These are phyloP conservation scores for Gastracanthus pulcherrimus DNA, from an alignment of 2,888 invertebrate species.

Conservation along the genomic window DNA sequence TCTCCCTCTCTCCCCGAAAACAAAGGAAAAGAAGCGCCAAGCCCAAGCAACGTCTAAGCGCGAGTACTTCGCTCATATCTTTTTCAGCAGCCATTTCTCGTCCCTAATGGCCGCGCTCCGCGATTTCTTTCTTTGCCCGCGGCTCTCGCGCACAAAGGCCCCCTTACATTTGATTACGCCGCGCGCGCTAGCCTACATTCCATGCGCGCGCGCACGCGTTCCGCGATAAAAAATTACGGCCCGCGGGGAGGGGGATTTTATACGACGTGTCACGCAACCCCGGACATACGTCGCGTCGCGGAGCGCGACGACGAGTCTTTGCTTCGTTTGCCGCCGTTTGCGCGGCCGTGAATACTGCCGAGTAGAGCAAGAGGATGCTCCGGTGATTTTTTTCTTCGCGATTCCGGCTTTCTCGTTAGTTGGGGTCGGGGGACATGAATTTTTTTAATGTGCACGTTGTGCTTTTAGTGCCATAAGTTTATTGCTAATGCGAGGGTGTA, in stretches of 20 bases:
- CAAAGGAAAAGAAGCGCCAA: background rate
- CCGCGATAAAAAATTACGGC: slow-evolving; percentile 36
- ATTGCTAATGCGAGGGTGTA: too few species aligned
- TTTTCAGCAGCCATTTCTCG: background rate
- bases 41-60: background rate
- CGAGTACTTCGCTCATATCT: background rate
- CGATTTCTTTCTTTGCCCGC: background rate
- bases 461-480: too few species aligned
- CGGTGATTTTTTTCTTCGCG: too few species aligned
- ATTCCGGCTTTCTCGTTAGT: too few species aligned
- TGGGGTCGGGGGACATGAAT: too few species aligned
- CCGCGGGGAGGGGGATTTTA: slow-evolving; percentile 58
- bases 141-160: background rate
- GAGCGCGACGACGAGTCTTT: slow-evolving; percentile 38
- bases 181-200: slow-evolving; percentile 16
- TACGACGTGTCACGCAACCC: slow-evolving; percentile 63
- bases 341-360: too few species aligned
- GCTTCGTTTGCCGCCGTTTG: slow-evolving; percentile 55
- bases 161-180: slow-evolving; percentile 49
- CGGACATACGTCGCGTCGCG: slow-evolving; percentile 55
- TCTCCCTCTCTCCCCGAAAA: background rate
- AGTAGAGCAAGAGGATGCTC: too few species aligned
- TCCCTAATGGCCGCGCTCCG: slow-evolving; percentile 3
- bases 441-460: too few species aligned
- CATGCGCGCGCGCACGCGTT: background rate